Percentiles rank a stretch among this genome's conserved stretches.
Conservation (phyloP, 2,113 vertebrate genomes). For the Phrynocephalus versicolor region DNA sequence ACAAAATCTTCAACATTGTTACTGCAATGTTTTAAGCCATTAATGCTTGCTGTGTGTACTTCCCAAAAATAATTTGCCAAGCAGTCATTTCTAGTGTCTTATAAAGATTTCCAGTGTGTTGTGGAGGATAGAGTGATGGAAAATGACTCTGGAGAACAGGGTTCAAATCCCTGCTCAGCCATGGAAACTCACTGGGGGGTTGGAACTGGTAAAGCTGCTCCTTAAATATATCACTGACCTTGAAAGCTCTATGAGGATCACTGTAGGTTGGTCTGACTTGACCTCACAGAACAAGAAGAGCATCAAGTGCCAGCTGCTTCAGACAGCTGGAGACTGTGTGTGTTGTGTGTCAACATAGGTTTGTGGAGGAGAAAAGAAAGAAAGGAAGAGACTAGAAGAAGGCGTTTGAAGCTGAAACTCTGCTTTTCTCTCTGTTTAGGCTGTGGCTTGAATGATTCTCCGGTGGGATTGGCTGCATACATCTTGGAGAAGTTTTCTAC, state of each 20-base stretch:
- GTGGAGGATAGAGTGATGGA: too few relatives aligned
- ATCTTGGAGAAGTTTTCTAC: conserved; percentile 81
- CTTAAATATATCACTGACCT: too few relatives aligned
- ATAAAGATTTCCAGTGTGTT: too few relatives aligned
- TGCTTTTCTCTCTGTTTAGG: conserved; percentile 42
- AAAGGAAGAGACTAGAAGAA: too few relatives aligned
- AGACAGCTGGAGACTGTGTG: neutral
- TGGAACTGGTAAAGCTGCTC: too few relatives aligned
- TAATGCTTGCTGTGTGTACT: too few relatives aligned
- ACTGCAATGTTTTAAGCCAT: neutral
- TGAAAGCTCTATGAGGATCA: too few relatives aligned
- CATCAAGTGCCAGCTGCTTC: neutral
- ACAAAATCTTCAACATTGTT: neutral
- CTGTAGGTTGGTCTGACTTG: too few relatives aligned
- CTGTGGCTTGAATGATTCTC: conserved; percentile 78
- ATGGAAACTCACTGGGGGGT: too few relatives aligned
- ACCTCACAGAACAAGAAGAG: too few relatives aligned
- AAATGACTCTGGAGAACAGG: too few relatives aligned
- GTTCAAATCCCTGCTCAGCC: too few relatives aligned
- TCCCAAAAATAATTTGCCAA: neutral
- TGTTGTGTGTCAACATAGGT: neutral
- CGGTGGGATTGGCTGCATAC: conserved; percentile 78
- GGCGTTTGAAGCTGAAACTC: neutral
- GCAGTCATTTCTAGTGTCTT: neutral
- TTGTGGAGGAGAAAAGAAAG: neutral